Evolutionary conservation across 2,113 vertebrate species (phyloP).

Genomic region (Tragelaphus buxtoni): DNA sequence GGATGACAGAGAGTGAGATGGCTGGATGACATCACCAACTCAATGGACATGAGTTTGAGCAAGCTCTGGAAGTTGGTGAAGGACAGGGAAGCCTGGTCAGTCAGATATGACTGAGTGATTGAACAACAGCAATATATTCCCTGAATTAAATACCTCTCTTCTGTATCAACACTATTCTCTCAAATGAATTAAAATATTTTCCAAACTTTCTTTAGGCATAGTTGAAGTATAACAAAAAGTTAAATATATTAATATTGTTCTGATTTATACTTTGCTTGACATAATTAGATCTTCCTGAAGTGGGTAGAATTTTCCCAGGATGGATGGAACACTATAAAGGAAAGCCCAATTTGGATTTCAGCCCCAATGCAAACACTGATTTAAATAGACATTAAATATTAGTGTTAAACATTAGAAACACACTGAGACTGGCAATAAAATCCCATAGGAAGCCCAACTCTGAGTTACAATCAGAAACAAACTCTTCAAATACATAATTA

Average conservation of each 20-base stretch:
- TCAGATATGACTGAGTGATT: background rate
- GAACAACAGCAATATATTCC: background rate
- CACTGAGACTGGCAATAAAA: conserved; percentile 33
- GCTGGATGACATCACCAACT: background rate
- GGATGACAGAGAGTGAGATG: background rate
- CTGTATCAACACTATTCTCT: background rate
- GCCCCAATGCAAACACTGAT: background rate
- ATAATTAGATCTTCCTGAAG: background rate
- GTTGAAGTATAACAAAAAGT: background rate
- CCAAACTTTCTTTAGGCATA: background rate
- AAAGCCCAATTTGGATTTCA: background rate
- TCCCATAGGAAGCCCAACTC: conserved; percentile 40
- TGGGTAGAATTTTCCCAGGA: background rate
- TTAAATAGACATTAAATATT: conserved; percentile 52
- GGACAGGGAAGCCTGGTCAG: background rate
- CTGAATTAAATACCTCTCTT: background rate
- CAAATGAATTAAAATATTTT: background rate
- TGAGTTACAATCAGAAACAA: conserved; percentile 45
- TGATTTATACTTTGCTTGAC: background rate
- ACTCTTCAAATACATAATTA: conserved; percentile 75
- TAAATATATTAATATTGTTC: background rate
- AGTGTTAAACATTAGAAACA: conserved; percentile 21
- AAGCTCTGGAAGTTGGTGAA: background rate
- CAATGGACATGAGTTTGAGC: background rate
- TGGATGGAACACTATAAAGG: background rate